Evolutionary conservation across 2,797 vertebrate genomes (phyloP).

Genomic region (Myotis myotis): DNA sequence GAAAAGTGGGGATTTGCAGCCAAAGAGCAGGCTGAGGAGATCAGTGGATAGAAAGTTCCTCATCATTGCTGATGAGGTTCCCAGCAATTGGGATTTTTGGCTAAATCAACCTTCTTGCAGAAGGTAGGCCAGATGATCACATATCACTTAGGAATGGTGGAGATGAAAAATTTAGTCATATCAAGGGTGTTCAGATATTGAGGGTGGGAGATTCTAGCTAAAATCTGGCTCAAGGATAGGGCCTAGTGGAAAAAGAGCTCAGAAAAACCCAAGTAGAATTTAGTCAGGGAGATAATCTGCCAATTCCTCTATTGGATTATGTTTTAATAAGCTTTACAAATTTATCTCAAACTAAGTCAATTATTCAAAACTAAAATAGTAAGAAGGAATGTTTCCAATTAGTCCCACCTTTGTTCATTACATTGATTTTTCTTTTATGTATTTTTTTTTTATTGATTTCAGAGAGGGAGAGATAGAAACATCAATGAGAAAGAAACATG

Average conservation of each 20-base stretch:
- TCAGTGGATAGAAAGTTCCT: background rate
- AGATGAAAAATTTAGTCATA: background rate
- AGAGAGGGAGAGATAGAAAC: no score
- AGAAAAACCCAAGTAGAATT: background rate
- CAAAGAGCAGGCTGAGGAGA: background rate
- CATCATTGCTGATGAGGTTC: no score
- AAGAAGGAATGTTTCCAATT: background rate
- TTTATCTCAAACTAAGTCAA: background rate
- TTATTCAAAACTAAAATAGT: background rate
- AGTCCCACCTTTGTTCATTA: background rate
- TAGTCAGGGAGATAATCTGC: background rate
- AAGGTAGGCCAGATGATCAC: background rate
- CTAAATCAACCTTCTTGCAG: background rate
- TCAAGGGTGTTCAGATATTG: background rate
- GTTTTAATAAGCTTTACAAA: background rate
- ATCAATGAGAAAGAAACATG: no score
- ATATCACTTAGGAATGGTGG: background rate
- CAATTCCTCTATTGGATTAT: background rate
- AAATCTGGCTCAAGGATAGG: background rate
- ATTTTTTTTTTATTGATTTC: no score
- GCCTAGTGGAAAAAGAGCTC: background rate
- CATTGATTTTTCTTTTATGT: background rate
- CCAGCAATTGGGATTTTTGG: no score
- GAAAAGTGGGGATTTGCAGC: background rate
- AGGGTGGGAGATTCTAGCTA: background rate